phyloP scores from a whole-genome alignment of 1,140 invertebrate genomes.

The Caenorhabditis briggsae region DNA sequence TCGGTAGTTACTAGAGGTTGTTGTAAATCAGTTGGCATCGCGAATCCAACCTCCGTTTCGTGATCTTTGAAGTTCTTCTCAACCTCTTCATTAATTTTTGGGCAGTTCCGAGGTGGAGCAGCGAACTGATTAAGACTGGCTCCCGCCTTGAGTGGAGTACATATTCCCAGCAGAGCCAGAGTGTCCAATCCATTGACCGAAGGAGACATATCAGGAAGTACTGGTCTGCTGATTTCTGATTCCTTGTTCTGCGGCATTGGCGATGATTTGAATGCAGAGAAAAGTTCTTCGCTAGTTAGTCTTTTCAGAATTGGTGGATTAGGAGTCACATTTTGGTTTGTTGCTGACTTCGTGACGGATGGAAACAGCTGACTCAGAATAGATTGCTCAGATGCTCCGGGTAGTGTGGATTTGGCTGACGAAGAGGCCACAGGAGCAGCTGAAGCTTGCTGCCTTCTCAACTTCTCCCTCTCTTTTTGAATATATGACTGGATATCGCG shows the following conservation, averaged over 20 bases:
- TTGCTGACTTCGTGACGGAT: too few relatives aligned
- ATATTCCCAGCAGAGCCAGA: neutral
- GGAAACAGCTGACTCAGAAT: slow-evolving; percentile 16
- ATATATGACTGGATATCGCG: neutral
- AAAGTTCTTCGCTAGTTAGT: slow-evolving; percentile 10
- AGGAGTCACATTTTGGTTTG: neutral
- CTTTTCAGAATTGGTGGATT: neutral
- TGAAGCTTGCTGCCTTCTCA: slow-evolving; percentile 1
- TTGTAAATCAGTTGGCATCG: slow-evolving; percentile 23
- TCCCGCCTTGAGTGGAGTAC: slow-evolving; percentile 9
- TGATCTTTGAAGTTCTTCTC: neutral
- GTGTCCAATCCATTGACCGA: slow-evolving; percentile 19
- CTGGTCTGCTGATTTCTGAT: neutral
- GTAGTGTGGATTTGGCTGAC: neutral
- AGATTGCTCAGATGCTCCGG: neutral
- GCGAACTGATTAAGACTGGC: slow-evolving; percentile 7
- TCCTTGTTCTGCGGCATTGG: neutral
- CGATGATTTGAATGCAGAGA: neutral
- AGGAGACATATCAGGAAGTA: slow-evolving; percentile 19
- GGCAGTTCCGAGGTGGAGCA: neutral
- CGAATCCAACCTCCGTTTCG: neutral
- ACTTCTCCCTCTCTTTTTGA: slow-evolving; percentile 28
- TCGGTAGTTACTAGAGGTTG: slow-evolving; percentile 29
- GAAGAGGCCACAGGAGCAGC: neutral
- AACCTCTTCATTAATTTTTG: slow-evolving; percentile 16